phyloP scores from a whole-genome alignment of 2,797 vertebrate genomes.

The Chaenodraco wilsoni region DNA sequence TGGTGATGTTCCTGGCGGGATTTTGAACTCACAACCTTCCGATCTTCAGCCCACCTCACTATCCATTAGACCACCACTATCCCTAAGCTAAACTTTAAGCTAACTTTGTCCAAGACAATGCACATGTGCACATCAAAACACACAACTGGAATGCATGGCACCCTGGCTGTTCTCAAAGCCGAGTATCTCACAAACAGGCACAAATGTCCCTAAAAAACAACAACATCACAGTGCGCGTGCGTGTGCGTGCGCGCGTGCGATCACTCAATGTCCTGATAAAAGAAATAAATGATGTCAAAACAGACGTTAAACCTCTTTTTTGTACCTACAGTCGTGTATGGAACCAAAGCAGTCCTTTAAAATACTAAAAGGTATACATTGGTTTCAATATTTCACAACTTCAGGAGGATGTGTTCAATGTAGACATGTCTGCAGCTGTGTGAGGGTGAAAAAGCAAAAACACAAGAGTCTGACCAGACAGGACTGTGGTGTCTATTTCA shows the following conservation, averaged over 20 bases:
- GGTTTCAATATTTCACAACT: slow-evolving; percentile 10
- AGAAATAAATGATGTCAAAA: background rate
- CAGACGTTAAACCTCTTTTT: background rate
- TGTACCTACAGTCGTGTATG: background rate
- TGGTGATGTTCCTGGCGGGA: no score
- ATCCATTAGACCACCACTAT: no score
- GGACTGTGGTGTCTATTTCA: slow-evolving; percentile 44
- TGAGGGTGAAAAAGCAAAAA: slow-evolving; percentile 35
- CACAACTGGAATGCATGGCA: slow-evolving; percentile 57
- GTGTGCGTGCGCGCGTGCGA: background rate
- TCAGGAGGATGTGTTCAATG: slow-evolving; percentile 26
- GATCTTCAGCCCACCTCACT: no score
- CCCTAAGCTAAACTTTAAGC: background rate
- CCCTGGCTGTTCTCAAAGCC: slow-evolving; percentile 30
- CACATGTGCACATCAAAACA: slow-evolving; percentile 18
- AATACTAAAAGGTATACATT: background rate
- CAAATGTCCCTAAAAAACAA: slow-evolving; percentile 5
- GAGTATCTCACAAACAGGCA: slow-evolving; percentile 54
- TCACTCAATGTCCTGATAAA: background rate
- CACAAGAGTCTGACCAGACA: slow-evolving; percentile 24
- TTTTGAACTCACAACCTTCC: no score
- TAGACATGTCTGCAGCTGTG: slow-evolving; percentile 45
- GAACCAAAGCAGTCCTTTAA: background rate
- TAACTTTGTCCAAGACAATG: slow-evolving; percentile 35
- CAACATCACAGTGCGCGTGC: background rate